phyloP scores from a whole-genome alignment of 2,113 vertebrate genomes.

The Excalfactoria chinensis region DNA sequence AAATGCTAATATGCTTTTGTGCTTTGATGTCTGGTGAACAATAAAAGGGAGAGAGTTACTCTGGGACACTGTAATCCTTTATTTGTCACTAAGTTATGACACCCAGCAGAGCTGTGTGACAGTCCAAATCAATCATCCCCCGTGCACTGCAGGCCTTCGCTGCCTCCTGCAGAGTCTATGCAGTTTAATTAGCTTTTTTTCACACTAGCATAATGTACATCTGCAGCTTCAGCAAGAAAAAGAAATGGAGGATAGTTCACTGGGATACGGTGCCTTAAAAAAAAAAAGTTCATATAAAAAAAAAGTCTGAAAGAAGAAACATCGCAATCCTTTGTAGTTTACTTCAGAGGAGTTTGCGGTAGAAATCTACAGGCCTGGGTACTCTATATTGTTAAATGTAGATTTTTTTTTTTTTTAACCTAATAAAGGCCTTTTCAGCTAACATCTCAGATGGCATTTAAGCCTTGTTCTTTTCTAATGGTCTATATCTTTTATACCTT shows the following conservation, averaged over 20 bases:
- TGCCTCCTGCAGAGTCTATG: slow-evolving; percentile 78
- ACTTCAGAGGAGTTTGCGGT: slow-evolving; percentile 69
- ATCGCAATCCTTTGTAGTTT: slow-evolving; percentile 79
- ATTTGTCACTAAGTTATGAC: slow-evolving; percentile 87
- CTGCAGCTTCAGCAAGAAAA: slow-evolving; percentile 83
- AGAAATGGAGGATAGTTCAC: slow-evolving; percentile 69
- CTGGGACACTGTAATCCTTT: slow-evolving; percentile 85
- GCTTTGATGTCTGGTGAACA: slow-evolving; percentile 92
- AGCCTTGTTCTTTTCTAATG: slow-evolving; percentile 61
- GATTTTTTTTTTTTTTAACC: slow-evolving; percentile 48
- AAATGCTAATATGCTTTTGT: slow-evolving; percentile 90
- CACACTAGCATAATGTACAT: slow-evolving; percentile 77
- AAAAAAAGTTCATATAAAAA: slow-evolving; percentile 73
- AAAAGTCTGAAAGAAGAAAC: slow-evolving; percentile 73
- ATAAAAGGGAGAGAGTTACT: slow-evolving; percentile 83
- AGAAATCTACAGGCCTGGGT: slow-evolving; percentile 60
- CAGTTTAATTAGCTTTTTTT: slow-evolving; percentile 86
- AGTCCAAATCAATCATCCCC: slow-evolving; percentile 84
- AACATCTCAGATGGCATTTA: slow-evolving; percentile 58
- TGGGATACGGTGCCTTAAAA: slow-evolving; percentile 71
- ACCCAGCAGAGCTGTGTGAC: slow-evolving; percentile 85
- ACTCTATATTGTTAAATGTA: slow-evolving; percentile 48
- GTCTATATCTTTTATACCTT: slow-evolving; percentile 42
- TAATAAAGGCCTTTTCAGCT: slow-evolving; percentile 49
- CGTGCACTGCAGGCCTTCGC: slow-evolving; percentile 74